A percentile compares a stretch with the other conserved stretches of the same genome.
These are phyloP conservation scores for Dolichoris vasculosae DNA, from an alignment of 1,140 invertebrate genomes.

Conservation along the genomic window DNA sequence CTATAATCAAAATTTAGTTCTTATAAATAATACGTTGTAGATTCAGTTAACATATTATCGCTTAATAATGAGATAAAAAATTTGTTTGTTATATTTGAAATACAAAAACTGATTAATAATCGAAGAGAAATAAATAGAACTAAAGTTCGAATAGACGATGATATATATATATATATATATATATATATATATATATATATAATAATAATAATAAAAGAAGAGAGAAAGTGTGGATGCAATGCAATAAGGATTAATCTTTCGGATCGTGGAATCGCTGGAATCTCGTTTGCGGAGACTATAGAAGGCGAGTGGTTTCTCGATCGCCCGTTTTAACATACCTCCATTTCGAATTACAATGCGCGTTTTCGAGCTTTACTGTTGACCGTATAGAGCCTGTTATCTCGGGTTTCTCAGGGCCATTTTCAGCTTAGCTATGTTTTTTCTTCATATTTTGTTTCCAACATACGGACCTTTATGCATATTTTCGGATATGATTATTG, in stretches of 20 bases:
- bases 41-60: too few species aligned
- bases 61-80: too few species aligned
- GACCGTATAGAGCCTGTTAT: slow-evolving; percentile 16
- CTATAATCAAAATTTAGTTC: too few species aligned
- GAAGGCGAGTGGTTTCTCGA: slow-evolving; percentile 31
- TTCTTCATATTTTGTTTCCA: slow-evolving; percentile 14
- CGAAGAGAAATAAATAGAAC: not conserved
- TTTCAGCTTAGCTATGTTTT: not conserved
- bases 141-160: not conserved
- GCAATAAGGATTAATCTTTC: slow-evolving; percentile 48
- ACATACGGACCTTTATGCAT: not conserved
- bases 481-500: slow-evolving; percentile 13
- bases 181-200: too few species aligned
- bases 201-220: not conserved
- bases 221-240: slow-evolving; percentile 25
- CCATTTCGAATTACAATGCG: slow-evolving; percentile 42
- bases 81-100: not conserved
- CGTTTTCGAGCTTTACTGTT: slow-evolving; percentile 31
- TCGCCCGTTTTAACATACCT: slow-evolving; percentile 43
- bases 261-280: slow-evolving; percentile 47
- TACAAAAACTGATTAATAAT: not conserved
- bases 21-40: too few species aligned
- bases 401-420: slow-evolving; percentile 23
- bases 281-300: slow-evolving; percentile 41
- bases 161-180: not conserved